A percentile compares a stretch with the other conserved stretches of the same genome.
These are phyloP conservation scores for Ciconia nigra DNA, from an alignment of 2,797 vertebrate species.

Conservation along the genomic window DNA sequence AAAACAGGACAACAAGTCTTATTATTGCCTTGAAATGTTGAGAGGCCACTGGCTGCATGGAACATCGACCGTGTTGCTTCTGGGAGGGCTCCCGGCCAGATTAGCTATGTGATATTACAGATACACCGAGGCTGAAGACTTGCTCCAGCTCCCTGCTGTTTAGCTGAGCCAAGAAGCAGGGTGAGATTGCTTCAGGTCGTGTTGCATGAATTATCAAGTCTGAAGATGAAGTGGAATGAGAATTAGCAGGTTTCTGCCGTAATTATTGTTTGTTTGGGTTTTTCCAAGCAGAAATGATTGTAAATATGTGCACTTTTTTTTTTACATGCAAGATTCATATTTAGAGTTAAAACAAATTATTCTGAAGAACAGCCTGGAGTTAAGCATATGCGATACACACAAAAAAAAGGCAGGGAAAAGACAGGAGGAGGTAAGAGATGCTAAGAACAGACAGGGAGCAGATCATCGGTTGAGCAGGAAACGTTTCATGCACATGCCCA, in stretches of 20 bases:
- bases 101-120: accelerated
- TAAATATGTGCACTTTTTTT: background rate
- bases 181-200: background rate
- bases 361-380: conserved; percentile 23
- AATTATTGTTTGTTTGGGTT: conserved; percentile 12
- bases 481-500: accelerated
- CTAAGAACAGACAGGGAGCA: background rate
- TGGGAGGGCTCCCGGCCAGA: background rate
- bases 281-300: background rate
- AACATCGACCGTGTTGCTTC: background rate
- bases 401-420: background rate
- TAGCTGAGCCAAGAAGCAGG: background rate
- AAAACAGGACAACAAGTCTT: background rate
- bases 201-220: background rate
- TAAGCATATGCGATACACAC: background rate
- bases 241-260: conserved; percentile 21
- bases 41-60: background rate
- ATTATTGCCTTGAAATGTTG: background rate
- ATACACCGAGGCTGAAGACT: background rate
- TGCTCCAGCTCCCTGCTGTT: background rate
- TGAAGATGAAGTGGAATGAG: conserved; percentile 1
- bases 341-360: background rate
- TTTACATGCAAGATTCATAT: background rate
- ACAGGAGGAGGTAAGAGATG: background rate
- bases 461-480: background rate